Evolutionary conservation across 2,797 vertebrate species (phyloP), one percentile per base, ranked within the genome.

Genomic region (Todus mexicanus): DNA sequence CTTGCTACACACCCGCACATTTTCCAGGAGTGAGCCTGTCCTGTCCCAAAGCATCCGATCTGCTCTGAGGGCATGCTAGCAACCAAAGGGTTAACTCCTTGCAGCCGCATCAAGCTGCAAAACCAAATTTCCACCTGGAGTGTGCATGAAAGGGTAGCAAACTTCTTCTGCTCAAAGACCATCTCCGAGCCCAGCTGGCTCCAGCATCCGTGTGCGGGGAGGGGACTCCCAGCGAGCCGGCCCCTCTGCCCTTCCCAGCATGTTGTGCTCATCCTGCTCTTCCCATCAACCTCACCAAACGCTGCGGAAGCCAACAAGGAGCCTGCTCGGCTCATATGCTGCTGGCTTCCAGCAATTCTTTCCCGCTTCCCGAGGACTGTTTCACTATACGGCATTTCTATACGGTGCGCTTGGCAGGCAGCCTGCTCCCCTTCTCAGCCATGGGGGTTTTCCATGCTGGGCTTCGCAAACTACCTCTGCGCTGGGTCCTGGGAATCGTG

Each of bases 271-370:
- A 64, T 25, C 43, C 51, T 0, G 4, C 75, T 66, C 71, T 94
- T 89, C 91, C 89, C 75, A 77, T 9, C 8, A 47, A 37, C 20
- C n/a, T 38, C 1, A 1, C 51, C 0, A 14, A 68, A 74, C 0
- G 5, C 65, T 2, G 25, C 5, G 10, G 78, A 70, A 47, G 75
- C 79, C 70, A 74, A 70, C 31, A 1, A 65, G 91, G 78, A 87
- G 54, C 81, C 61, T 64, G 87, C 60, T 56, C 1, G 1, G 21
- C 85, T 57, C 15, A 2, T 78, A 91, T 73, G 60, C 70, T 0
- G 5, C 37, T 0, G 6, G 79, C 84, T 96, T 94, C 94, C 95
- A 86, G 83, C 90, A 91, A 93, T 90, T 91, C 81, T 91, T 91
- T 38, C 80, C 74, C 1, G 1, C 12, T 37, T 86, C 88, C 91